Percentiles rank a stretch among this genome's conserved stretches.
phyloP scores from a whole-genome alignment of 2,888 invertebrate genomes.

The Eupithecia subfuscata region DNA sequence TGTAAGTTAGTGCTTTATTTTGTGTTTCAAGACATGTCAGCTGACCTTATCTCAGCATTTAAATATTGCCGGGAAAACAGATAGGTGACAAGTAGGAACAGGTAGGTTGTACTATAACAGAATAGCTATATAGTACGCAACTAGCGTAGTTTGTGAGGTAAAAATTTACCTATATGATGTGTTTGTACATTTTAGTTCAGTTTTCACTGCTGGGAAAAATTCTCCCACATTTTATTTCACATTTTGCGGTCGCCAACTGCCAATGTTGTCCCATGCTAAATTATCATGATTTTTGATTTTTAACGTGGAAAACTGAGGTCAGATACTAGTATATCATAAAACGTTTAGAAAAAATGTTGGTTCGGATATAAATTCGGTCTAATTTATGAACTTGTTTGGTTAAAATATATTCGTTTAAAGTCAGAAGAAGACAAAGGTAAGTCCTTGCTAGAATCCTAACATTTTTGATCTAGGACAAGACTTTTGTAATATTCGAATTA shows the following conservation, averaged over 20 bases:
- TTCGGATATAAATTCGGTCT: neutral
- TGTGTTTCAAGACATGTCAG: too few species aligned
- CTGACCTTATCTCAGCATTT: too few species aligned
- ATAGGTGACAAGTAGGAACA: too few species aligned
- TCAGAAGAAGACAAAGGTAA: neutral
- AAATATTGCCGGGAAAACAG: too few species aligned
- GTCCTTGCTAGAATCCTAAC: neutral
- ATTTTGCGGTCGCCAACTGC: neutral
- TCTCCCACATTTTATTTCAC: neutral
- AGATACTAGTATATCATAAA: neutral
- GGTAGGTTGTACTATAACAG: too few species aligned
- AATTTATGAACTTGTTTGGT: neutral
- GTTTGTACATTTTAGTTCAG: neutral
- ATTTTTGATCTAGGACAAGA: neutral
- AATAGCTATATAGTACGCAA: too few species aligned
- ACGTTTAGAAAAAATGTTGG: neutral
- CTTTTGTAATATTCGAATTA: neutral
- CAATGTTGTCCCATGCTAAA: neutral
- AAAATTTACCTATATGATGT: too few species aligned
- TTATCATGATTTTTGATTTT: neutral
- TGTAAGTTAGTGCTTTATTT: too few species aligned
- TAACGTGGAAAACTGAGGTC: neutral
- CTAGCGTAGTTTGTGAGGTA: too few species aligned
- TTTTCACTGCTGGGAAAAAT: neutral
- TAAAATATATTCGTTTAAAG: neutral